phyloP scores from a whole-genome alignment of 1,140 invertebrate genomes.

The Sipha flava region DNA sequence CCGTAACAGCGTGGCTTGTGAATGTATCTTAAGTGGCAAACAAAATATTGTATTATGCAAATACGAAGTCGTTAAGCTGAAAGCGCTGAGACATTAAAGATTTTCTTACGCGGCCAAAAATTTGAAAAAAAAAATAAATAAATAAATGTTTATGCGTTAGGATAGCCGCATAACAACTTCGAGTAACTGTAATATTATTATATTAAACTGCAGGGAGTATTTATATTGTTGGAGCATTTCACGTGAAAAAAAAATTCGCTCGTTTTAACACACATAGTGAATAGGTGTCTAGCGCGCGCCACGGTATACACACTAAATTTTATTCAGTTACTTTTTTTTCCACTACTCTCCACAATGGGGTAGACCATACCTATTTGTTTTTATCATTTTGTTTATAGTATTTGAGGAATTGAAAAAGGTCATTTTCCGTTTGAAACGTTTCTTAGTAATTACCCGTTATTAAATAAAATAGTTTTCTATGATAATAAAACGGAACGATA shows the following conservation, averaged over 20 bases:
- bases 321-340: too few relatives aligned
- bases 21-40: background rate
- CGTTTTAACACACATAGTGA: too few relatives aligned
- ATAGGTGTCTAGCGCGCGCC: too few relatives aligned
- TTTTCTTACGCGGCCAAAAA: background rate
- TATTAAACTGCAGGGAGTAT: background rate
- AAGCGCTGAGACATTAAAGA: background rate
- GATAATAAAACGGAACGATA: background rate
- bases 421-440: background rate
- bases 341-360: too few relatives aligned
- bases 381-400: background rate
- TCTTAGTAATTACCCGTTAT: background rate
- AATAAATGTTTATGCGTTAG: background rate
- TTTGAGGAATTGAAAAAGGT: background rate
- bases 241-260: background rate
- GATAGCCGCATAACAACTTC: background rate
- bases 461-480: background rate
- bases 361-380: background rate
- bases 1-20: background rate
- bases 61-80: background rate
- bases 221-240: background rate
- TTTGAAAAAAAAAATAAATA: background rate
- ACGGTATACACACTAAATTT: too few relatives aligned
- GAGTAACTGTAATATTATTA: too few relatives aligned
- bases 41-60: constrained; percentile 8